These are phyloP conservation scores for Pipistrellus pygmaeus DNA, from an alignment of 2,797 vertebrate genomes.

Conservation along the genomic window DNA sequence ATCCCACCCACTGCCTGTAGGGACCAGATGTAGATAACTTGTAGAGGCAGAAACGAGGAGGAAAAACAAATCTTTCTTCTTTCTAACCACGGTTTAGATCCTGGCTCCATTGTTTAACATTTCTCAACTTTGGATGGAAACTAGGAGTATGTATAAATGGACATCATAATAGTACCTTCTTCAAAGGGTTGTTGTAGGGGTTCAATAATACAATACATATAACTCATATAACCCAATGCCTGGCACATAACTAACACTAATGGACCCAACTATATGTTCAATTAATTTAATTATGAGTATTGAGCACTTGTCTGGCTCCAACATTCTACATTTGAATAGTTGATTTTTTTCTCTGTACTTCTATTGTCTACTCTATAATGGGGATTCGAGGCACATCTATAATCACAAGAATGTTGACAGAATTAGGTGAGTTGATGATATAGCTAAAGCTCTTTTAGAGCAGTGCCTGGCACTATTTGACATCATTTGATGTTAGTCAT, in stretches of 20 bases:
- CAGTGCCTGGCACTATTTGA: neutral
- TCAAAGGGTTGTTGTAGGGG: neutral
- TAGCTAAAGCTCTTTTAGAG: neutral
- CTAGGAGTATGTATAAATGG: neutral
- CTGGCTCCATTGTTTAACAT: neutral
- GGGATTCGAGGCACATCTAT: neutral
- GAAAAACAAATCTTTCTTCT: neutral
- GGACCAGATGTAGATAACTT: neutral
- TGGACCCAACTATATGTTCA: neutral
- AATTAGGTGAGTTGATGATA: neutral
- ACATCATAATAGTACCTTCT: neutral
- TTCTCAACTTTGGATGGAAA: neutral
- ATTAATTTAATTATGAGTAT: neutral
- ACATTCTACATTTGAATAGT: neutral
- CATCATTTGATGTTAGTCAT: neutral
- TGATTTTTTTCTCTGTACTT: slow-evolving; percentile 17
- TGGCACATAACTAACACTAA: neutral
- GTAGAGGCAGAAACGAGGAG: neutral
- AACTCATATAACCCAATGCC: neutral
- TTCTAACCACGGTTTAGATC: neutral
- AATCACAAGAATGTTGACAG: neutral
- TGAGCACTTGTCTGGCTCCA: neutral
- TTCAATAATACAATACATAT: neutral
- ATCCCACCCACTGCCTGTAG: neutral
- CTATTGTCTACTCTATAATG: neutral